phyloP scores from a whole-genome alignment of 2,797 vertebrate species.

The Xenentodon cancila region DNA sequence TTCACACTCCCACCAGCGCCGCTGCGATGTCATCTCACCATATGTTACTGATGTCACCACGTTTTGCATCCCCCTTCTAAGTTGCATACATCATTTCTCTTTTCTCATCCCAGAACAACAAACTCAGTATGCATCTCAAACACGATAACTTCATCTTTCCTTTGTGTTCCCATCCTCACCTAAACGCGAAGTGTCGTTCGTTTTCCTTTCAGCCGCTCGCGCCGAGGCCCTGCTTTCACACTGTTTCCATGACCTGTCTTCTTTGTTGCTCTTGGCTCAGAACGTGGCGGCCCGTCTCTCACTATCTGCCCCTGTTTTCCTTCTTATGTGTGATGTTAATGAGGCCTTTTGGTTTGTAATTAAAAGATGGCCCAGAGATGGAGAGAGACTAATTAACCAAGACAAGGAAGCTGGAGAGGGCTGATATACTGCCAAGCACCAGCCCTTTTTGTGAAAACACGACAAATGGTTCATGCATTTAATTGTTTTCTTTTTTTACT shows the following conservation, averaged over 20 bases:
- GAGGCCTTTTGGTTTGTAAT: slow-evolving; percentile 80
- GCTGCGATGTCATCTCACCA: no score
- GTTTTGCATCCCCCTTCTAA: slow-evolving; percentile 4
- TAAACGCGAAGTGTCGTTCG: neutral
- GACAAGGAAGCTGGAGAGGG: slow-evolving; percentile 67
- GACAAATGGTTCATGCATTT: slow-evolving; percentile 52
- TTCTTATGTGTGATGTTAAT: slow-evolving; percentile 78
- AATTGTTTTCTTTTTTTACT: slow-evolving; percentile 19
- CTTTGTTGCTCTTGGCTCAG: slow-evolving; percentile 63
- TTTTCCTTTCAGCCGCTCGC: slow-evolving; percentile 14
- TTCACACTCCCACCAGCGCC: slow-evolving; percentile 19
- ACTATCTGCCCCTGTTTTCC: slow-evolving; percentile 56
- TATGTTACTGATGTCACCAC: slow-evolving; percentile 45
- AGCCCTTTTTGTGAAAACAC: slow-evolving; percentile 52
- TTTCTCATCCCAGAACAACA: slow-evolving; percentile 5
- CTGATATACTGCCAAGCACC: slow-evolving; percentile 66
- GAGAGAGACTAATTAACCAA: slow-evolving; percentile 78
- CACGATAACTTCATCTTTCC: slow-evolving; percentile 37
- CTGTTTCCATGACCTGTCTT: slow-evolving; percentile 24
- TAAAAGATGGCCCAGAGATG: slow-evolving; percentile 81
- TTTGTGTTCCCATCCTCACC: slow-evolving; percentile 16
- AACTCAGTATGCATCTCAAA: slow-evolving; percentile 32
- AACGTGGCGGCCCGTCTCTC: slow-evolving; percentile 49
- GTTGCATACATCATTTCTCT: slow-evolving; percentile 21
- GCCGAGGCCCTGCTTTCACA: slow-evolving; percentile 11